phyloP scores from a whole-genome alignment of 2,888 invertebrate species.

The Xestobium rufovillosum region DNA sequence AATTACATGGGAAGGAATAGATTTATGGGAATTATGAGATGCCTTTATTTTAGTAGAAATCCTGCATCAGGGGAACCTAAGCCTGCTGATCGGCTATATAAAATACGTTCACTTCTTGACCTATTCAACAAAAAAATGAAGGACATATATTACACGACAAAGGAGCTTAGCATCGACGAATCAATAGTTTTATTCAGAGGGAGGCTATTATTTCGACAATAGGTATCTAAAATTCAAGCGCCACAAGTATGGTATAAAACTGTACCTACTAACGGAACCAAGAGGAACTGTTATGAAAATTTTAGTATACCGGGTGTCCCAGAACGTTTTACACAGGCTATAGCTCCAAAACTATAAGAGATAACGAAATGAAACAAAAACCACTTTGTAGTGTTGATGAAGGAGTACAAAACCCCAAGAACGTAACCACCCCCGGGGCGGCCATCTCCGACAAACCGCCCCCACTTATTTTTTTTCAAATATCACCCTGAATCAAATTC shows the following conservation, averaged over 20 bases:
- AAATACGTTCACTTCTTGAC: constrained; percentile 12
- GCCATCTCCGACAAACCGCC: too few species aligned
- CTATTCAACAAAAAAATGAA: constrained; percentile 13
- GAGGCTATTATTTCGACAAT: constrained; percentile 25
- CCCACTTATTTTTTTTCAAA: too few species aligned
- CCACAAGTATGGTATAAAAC: constrained; percentile 29
- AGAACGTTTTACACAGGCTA: too few species aligned
- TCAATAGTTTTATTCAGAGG: constrained; percentile 23
- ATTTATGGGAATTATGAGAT: background rate
- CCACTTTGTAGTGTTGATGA: too few species aligned
- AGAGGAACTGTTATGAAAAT: constrained; percentile 23
- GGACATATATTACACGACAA: constrained; percentile 15
- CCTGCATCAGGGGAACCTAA: constrained; percentile 3
- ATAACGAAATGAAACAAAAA: too few species aligned
- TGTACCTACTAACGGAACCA: constrained; percentile 25
- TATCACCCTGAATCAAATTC: too few species aligned
- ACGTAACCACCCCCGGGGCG: too few species aligned
- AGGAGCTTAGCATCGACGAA: constrained; percentile 20
- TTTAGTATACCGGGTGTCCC: too few species aligned
- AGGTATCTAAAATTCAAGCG: constrained; percentile 26
- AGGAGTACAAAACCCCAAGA: too few species aligned
- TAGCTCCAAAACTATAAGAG: too few species aligned
- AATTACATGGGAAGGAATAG: background rate
- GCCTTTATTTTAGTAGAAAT: background rate
- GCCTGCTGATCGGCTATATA: constrained; percentile 3